Conservation (phyloP, 2,797 vertebrate genomes). For the Anguilla anguilla region DNA sequence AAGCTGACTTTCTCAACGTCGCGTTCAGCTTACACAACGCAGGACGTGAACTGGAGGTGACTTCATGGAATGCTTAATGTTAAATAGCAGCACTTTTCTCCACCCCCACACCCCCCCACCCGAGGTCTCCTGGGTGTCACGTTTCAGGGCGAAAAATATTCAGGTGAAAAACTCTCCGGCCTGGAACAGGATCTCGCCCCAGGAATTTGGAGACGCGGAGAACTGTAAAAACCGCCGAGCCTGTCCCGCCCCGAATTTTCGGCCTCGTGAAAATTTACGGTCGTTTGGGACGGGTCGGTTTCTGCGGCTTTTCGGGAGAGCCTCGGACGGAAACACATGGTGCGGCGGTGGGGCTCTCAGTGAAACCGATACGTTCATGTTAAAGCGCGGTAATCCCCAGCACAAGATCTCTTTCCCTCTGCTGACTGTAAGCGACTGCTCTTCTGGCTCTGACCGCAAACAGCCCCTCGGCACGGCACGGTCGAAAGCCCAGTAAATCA, state of each 20-base stretch:
- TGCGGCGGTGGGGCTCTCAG: not conserved
- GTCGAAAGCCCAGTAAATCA: not conserved
- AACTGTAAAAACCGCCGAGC: constrained; percentile 31
- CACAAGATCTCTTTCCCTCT: not conserved
- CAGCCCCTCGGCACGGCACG: not conserved
- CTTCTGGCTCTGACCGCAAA: not conserved
- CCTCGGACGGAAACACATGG: constrained; percentile 13
- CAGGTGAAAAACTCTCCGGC: constrained; percentile 33
- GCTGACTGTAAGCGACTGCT: not conserved
- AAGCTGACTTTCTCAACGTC: constrained; percentile 33
- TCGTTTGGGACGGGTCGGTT: constrained; percentile 5
- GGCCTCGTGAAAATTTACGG: constrained; percentile 12
- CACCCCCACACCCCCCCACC: not conserved
- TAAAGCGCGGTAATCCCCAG: constrained; percentile 15
- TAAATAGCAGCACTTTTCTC: constrained; percentile 24
- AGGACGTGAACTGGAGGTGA: constrained; percentile 36
- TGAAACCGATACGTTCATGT: not conserved
- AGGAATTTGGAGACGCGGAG: constrained; percentile 25
- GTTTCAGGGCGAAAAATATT: constrained; percentile 38
- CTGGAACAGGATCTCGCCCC: constrained; percentile 38
- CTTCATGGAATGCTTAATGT: constrained; percentile 35
- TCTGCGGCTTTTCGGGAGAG: not conserved
- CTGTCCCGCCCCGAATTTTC: not conserved
- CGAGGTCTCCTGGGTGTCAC: constrained; percentile 31
- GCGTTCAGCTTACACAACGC: constrained; percentile 3